These are phyloP conservation scores for Agrenia bidenticulata DNA, from an alignment of 2,888 invertebrate species.

Conservation along the genomic window DNA sequence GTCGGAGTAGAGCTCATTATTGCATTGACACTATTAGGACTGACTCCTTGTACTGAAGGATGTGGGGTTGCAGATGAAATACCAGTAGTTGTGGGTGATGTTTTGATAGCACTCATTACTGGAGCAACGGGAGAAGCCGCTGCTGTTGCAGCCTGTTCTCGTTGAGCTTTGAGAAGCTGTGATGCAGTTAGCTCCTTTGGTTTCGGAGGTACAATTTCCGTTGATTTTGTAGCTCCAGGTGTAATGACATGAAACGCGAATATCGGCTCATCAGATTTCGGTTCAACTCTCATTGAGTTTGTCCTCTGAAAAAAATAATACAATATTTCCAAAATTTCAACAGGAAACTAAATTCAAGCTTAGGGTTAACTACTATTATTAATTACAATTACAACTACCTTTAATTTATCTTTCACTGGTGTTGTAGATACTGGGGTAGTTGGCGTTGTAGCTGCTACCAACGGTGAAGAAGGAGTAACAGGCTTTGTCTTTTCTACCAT, in stretches of 20 bases:
- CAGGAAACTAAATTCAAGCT: not conserved
- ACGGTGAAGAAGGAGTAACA: slow-evolving; percentile 50
- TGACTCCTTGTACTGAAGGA: slow-evolving; percentile 29
- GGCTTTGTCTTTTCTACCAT: slow-evolving; percentile 62
- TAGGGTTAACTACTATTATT: not conserved
- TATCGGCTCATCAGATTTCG: slow-evolving; percentile 33
- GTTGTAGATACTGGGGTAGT: slow-evolving; percentile 9
- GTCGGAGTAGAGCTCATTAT: slow-evolving; percentile 22
- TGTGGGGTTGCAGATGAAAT: slow-evolving; percentile 2
- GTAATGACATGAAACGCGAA: slow-evolving; percentile 50
- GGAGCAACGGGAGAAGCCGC: slow-evolving; percentile 2
- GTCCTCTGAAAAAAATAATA: slow-evolving; percentile 7
- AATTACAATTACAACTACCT: slow-evolving; percentile 16
- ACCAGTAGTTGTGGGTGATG: slow-evolving; percentile 15
- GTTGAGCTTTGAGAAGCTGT: slow-evolving; percentile 33
- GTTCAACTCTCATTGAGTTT: slow-evolving; percentile 28
- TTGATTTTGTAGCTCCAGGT: slow-evolving; percentile 44
- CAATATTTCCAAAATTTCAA: too few relatives aligned
- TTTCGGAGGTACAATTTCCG: slow-evolving; percentile 47
- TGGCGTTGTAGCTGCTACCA: slow-evolving; percentile 4
- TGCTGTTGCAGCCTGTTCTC: slow-evolving; percentile 22
- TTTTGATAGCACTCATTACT: slow-evolving; percentile 1
- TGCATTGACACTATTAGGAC: slow-evolving; percentile 34
- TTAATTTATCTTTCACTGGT: slow-evolving; percentile 24
- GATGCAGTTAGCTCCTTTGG: slow-evolving; percentile 47